Base-by-base conservation (phyloP, 2,113 vertebrate species). In the Caranx ignobilis region DNA sequence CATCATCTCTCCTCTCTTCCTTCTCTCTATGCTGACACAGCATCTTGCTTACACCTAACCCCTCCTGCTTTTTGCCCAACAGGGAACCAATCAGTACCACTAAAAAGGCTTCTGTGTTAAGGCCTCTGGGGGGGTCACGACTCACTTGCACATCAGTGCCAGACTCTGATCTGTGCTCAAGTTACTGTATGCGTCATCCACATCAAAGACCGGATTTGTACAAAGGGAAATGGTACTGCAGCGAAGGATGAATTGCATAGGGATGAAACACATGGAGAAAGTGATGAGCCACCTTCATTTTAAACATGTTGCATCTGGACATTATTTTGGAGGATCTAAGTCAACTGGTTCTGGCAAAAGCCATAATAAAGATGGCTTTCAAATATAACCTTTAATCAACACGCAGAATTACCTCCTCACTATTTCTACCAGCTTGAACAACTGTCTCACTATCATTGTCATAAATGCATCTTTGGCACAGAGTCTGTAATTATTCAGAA, bases 21-120 rank as follows among this genome's bases (percentile, higher is more conserved):
- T 19, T 64, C 37, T 48, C 31, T 41, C 19, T n/a, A 35, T 50
- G 72, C 88, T 87, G 84, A 85, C 77, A 82, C 90, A 83, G 87
- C 87, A 88, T 73, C 69, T 79, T 83, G 48, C 39, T 50, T 45
- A 45, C 48, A 74, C 52, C 81, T 39, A 63, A 66, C 52, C 45
- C 62, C 48, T 71, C 59, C 15, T 18, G 61, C 61, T 67, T 76
- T 66, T 48, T 56, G n/a, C 39, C 31, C 3, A 9, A 62, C 54
- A 19, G 62, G 16, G 31, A 80, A 54, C 61, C 12, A 56, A 84
- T 72, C 54, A 45, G 16, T 34, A 57, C 67, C 1, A 1, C 60
- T 81, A 69, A 82, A 82, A 82, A 80, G 69, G 57, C 59, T 57
- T 56, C 64, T 65, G 39, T 18, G 32, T 26, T 37, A 63, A 54